Conservation (phyloP, 2,113 vertebrate species). For the Stomatorhinus ivindoensis region DNA sequence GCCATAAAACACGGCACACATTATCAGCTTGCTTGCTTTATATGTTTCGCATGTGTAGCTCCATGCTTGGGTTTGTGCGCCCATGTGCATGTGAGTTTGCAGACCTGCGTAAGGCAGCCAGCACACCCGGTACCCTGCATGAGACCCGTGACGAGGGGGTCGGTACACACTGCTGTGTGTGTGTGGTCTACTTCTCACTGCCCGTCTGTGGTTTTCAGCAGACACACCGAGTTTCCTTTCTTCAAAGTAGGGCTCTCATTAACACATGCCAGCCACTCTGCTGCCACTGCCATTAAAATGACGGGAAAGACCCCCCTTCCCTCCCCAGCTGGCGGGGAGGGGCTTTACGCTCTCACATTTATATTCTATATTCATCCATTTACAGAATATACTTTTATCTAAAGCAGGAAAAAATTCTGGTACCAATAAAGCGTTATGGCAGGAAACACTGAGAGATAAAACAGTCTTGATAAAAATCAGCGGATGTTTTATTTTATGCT, state of each 20-base stretch:
- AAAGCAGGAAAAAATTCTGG: not conserved
- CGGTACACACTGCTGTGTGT: not conserved
- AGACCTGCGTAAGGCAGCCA: not conserved
- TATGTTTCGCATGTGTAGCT: not conserved
- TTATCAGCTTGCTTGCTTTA: not conserved
- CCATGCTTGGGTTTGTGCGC: not conserved
- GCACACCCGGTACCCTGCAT: not conserved
- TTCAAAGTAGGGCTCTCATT: constrained; percentile 49
- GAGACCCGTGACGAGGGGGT: not conserved
- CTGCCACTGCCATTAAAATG: not conserved
- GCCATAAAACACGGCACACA: not conserved
- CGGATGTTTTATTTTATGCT: not conserved
- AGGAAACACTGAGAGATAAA: not conserved
- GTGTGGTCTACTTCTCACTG: constrained; percentile 35
- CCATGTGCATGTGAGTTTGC: not conserved
- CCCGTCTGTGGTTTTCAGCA: constrained; percentile 50
- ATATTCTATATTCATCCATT: not conserved
- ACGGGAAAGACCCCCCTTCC: not conserved
- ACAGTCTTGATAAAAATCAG: not conserved
- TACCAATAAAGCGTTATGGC: not conserved
- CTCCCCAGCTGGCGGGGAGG: constrained; percentile 9
- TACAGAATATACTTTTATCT: not conserved
- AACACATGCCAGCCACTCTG: constrained; percentile 34
- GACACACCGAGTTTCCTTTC: constrained; percentile 54
- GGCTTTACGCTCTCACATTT: not conserved